Conservation (phyloP, 2,797 vertebrate species). For the Myotis pilosus region DNA sequence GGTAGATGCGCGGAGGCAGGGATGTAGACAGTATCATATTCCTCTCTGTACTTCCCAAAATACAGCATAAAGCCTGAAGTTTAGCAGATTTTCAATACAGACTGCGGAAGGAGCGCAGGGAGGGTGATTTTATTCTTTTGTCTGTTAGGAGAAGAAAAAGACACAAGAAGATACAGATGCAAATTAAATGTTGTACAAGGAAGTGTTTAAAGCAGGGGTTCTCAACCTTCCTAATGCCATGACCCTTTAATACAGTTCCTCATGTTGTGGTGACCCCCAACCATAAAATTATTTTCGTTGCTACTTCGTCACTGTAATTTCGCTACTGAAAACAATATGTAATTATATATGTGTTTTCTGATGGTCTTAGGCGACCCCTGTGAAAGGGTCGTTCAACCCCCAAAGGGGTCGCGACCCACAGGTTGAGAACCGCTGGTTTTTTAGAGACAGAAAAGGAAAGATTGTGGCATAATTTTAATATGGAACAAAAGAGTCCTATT, state of each 20-base stretch:
- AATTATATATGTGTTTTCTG: too few relatives aligned
- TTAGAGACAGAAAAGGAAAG: neutral
- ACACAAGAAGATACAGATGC: neutral
- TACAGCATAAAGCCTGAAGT: accelerated
- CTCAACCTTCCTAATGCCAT: too few relatives aligned
- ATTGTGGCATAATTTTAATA: neutral
- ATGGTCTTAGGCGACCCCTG: too few relatives aligned
- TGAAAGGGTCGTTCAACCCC: too few relatives aligned
- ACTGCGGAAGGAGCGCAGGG: neutral
- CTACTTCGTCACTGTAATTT: too few relatives aligned
- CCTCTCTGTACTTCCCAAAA: neutral
- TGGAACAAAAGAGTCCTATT: neutral
- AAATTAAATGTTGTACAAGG: neutral
- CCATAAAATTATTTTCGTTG: too few relatives aligned
- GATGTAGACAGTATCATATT: neutral
- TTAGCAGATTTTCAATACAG: neutral
- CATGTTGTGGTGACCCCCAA: too few relatives aligned
- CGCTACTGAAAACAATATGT: too few relatives aligned
- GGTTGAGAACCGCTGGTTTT: neutral
- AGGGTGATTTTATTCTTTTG: neutral
- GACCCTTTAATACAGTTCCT: too few relatives aligned
- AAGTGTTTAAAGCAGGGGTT: neutral
- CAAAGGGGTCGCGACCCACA: too few relatives aligned
- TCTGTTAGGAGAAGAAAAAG: neutral
- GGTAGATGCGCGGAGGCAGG: accelerated